These are phyloP conservation scores for Bovichtus diacanthus DNA, from an alignment of 2,797 vertebrate species.

Conservation along the genomic window DNA sequence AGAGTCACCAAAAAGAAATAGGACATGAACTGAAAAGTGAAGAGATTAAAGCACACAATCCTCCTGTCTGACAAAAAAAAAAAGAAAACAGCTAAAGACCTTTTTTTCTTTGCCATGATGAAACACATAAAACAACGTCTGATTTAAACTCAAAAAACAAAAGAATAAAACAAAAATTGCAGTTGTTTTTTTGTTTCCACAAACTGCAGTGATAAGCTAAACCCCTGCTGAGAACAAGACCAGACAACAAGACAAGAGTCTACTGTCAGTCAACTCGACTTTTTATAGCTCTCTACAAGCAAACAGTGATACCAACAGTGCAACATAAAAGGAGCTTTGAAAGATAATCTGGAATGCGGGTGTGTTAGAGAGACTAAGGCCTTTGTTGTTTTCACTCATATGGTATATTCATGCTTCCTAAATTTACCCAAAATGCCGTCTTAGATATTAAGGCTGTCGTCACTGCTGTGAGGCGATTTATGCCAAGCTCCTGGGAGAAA, in stretches of 20 bases:
- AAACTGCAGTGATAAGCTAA: constrained; percentile 24
- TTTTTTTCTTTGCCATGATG: constrained; percentile 27
- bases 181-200: constrained; percentile 10
- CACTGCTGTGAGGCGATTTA: constrained; percentile 26
- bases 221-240: constrained; percentile 43
- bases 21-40: constrained; percentile 27
- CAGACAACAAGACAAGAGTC: neutral
- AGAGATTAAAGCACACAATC: constrained; percentile 32
- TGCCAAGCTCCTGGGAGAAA: constrained; percentile 11
- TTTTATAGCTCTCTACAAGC: constrained; percentile 15
- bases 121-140: constrained; percentile 40
- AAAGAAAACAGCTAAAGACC: constrained; percentile 4
- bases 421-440: neutral
- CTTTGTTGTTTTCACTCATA: constrained; percentile 1
- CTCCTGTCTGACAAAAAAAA: constrained; percentile 32
- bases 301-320: constrained; percentile 12
- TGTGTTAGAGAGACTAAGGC: constrained; percentile 18
- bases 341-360: constrained; percentile 24
- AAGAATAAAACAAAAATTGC: constrained; percentile 44
- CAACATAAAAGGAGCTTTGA: constrained; percentile 14
- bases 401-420: neutral
- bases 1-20: constrained; percentile 31
- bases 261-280: constrained; percentile 15
- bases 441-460: constrained; percentile 16
- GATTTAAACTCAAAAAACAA: constrained; percentile 39